Conservation (phyloP, 1,140 invertebrate genomes). For the Spodoptera frugiperda region DNA sequence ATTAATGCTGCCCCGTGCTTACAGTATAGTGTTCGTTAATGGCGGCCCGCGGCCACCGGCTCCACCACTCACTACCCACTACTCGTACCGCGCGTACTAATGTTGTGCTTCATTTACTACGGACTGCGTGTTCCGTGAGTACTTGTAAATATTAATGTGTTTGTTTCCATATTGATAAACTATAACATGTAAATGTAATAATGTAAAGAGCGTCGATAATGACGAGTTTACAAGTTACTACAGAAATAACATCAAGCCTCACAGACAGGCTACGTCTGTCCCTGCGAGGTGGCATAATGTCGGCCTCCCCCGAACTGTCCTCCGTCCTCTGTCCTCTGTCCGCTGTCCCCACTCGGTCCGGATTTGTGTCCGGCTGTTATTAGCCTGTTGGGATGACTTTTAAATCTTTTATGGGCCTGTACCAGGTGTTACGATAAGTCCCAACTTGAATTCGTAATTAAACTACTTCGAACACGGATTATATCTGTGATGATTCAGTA, state of each 20-base stretch:
- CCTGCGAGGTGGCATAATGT: neutral
- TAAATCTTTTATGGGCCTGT: slow-evolving; percentile 29
- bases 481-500: neutral
- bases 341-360: neutral
- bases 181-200: too few relatives aligned
- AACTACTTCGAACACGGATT: neutral
- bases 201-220: too few relatives aligned
- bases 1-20: slow-evolving; percentile 14
- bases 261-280: too few relatives aligned
- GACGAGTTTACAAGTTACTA: too few relatives aligned
- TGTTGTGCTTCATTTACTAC: neutral
- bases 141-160: neutral
- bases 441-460: neutral
- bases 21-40: slow-evolving; percentile 26
- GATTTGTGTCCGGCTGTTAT: slow-evolving; percentile 38
- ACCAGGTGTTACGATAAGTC: neutral
- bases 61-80: neutral
- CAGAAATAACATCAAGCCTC: too few relatives aligned
- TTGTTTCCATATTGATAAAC: too few relatives aligned
- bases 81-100: neutral
- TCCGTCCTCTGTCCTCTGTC: neutral
- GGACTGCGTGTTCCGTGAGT: neutral
- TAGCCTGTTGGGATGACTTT: slow-evolving; percentile 40
- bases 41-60: slow-evolving; percentile 3
- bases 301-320: neutral